Conservation (phyloP, 2,888 invertebrate species). For the Cantharis rufa region DNA sequence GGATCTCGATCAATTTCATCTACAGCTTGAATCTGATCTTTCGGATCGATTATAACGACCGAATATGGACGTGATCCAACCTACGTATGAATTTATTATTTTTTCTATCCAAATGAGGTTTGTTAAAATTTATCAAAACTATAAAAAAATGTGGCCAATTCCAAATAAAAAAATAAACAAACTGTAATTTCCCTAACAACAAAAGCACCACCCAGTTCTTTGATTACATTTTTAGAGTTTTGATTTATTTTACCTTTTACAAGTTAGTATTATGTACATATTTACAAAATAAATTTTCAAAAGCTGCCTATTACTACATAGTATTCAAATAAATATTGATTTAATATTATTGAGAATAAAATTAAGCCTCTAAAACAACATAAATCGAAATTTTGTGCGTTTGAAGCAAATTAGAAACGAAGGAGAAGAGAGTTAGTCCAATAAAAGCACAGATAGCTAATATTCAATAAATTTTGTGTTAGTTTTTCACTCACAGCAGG, state of each 20-base stretch:
- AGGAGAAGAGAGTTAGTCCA: not conserved
- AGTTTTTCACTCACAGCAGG: slow-evolving; percentile 51
- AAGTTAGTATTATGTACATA: not conserved
- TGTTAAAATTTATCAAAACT: not conserved
- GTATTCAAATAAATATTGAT: not conserved
- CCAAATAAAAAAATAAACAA: not conserved
- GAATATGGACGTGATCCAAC: not conserved
- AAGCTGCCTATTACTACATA: not conserved
- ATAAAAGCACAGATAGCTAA: slow-evolving; percentile 6
- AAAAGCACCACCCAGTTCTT: not conserved
- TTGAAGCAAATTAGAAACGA: not conserved
- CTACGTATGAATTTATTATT: not conserved
- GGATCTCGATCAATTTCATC: slow-evolving; percentile 40
- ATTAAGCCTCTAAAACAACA: not conserved
- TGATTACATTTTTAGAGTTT: not conserved
- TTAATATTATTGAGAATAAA: not conserved
- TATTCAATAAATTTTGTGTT: slow-evolving; percentile 9
- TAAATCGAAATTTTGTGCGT: not conserved
- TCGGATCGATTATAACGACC: slow-evolving; percentile 12
- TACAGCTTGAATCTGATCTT: slow-evolving; percentile 1
- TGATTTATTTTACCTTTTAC: not conserved
- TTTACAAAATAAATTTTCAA: not conserved
- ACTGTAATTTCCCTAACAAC: not conserved
- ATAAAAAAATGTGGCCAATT: not conserved
- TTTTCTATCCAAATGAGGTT: not conserved